phyloP scores from a whole-genome alignment of 2,113 vertebrate genomes.

The Micromys minutus region DNA sequence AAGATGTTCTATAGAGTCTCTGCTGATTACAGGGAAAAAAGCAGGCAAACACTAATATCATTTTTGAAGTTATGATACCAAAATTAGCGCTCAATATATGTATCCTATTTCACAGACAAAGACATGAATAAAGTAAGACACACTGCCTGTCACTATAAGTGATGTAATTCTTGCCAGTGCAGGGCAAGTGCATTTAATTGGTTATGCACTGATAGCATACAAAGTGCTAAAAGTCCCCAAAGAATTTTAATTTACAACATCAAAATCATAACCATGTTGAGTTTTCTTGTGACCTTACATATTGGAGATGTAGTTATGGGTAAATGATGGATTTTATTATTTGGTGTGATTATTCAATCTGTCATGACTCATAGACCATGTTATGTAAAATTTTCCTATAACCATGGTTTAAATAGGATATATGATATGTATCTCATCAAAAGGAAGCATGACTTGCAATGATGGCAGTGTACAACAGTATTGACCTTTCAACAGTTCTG shows the following conservation, averaged over 20 bases:
- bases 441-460: not conserved
- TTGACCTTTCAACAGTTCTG: slow-evolving; percentile 57
- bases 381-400: not conserved
- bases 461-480: slow-evolving; percentile 56
- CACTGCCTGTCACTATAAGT: not conserved
- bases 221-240: not conserved
- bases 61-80: not conserved
- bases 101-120: not conserved
- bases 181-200: not conserved
- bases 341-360: not conserved
- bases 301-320: not conserved
- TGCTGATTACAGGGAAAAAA: not conserved
- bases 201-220: not conserved
- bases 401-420: slow-evolving; percentile 9
- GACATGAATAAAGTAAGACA: not conserved
- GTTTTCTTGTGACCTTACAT: slow-evolving; percentile 29
- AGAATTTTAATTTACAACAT: slow-evolving; percentile 24
- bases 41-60: not conserved
- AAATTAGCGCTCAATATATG: slow-evolving; percentile 4
- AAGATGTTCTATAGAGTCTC: not conserved
- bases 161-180: not conserved
- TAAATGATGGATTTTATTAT: not conserved
- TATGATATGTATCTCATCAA: slow-evolving; percentile 45
- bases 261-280: slow-evolving; percentile 1
- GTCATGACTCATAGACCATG: not conserved